A percentile compares a stretch with the other conserved stretches of the same genome.
Conservation (phyloP, 1,140 invertebrate species). For the Drosophila erecta region DNA sequence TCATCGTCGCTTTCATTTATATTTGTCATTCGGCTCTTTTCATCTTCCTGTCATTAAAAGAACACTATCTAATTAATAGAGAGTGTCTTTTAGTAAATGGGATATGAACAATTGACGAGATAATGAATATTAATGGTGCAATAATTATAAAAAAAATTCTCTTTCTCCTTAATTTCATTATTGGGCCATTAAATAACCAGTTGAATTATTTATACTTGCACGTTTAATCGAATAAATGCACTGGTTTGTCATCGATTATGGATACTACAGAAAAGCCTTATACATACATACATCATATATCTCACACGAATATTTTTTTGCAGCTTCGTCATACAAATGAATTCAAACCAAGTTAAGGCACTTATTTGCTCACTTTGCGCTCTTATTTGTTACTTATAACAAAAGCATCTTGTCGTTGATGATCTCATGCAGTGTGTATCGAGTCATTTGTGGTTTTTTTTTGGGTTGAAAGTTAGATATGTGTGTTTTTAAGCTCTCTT, state of each 20-base stretch:
- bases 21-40: conserved; percentile 8
- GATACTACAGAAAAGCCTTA: conserved; percentile 2
- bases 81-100: conserved; percentile 14
- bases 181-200: neutral
- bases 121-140: conserved; percentile 37
- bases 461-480: neutral
- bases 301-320: neutral
- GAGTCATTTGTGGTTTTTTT: conserved; percentile 3
- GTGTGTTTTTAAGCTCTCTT: no score
- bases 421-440: conserved; percentile 54
- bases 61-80: conserved; percentile 19
- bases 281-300: neutral
- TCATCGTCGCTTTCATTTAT: neutral
- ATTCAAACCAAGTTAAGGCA: conserved; percentile 12
- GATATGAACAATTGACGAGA: conserved; percentile 21
- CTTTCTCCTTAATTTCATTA: conserved; percentile 26
- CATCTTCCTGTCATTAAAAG: conserved; percentile 29
- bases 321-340: conserved; percentile 6
- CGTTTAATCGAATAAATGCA: neutral
- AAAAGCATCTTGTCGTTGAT: conserved; percentile 34
- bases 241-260: conserved; percentile 16
- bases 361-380: conserved; percentile 15
- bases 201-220: neutral
- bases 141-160: conserved; percentile 23
- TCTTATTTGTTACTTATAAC: conserved; percentile 37